Conservation (phyloP, 1,140 invertebrate genomes). For the Hesperophylax magnus region DNA sequence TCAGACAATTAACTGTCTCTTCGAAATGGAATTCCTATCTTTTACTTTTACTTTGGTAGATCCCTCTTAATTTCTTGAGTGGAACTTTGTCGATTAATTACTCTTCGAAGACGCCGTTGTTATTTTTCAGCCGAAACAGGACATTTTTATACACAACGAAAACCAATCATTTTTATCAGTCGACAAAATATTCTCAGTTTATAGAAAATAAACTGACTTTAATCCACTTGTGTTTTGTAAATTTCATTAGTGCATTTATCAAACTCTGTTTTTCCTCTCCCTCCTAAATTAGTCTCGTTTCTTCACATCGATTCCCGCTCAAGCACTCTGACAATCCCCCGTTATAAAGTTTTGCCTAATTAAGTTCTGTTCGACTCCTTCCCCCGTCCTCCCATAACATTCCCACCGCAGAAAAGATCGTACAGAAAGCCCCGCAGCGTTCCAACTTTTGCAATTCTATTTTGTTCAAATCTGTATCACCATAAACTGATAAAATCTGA, state of each 20-base stretch:
- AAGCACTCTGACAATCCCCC: conserved; percentile 46
- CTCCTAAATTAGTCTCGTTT: conserved; percentile 19
- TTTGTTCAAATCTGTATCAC: conserved; percentile 56
- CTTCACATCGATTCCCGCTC: conserved; percentile 30
- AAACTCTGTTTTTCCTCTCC: conserved; percentile 31
- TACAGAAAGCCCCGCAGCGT: conserved; percentile 40
- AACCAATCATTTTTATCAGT: too few species aligned
- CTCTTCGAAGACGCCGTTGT: not conserved
- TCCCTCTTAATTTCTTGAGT: conserved; percentile 1
- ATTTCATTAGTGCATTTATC: conserved; percentile 45
- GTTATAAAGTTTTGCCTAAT: conserved; percentile 58
- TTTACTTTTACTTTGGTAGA: conserved; percentile 12
- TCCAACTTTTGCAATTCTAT: conserved; percentile 41
- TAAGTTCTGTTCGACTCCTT: conserved; percentile 54
- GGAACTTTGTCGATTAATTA: conserved; percentile 1
- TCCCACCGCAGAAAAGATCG: conserved; percentile 34
- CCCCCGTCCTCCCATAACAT: conserved; percentile 17
- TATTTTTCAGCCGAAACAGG: not conserved
- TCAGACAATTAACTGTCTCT: conserved; percentile 23
- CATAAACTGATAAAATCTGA: conserved; percentile 54
- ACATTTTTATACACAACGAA: too few species aligned
- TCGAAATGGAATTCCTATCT: conserved; percentile 4
- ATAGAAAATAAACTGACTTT: too few species aligned
- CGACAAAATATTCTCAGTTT: too few species aligned
- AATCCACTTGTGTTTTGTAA: not conserved